Conservation (phyloP, 1,140 invertebrate genomes). For the Patella vulgata region DNA sequence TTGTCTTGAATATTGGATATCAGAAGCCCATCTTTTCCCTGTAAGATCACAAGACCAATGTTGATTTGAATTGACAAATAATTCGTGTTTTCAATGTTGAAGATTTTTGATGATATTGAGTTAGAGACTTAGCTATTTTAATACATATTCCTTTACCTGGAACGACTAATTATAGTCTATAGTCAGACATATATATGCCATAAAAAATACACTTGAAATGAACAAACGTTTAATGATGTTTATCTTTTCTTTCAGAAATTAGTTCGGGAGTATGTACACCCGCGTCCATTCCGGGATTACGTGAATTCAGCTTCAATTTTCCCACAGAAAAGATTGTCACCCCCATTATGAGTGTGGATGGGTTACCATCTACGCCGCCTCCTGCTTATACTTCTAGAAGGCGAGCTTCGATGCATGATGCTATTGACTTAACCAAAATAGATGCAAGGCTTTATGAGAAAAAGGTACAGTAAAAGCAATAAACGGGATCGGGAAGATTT, state of each 20-base stretch:
- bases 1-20: no score
- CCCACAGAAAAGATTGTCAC: slow-evolving; percentile 30
- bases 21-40: no score
- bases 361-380: slow-evolving; percentile 35
- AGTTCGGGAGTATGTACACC: slow-evolving; percentile 51
- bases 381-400: slow-evolving; percentile 37
- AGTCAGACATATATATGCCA: no score
- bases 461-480: slow-evolving; percentile 52
- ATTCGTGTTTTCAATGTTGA: no score
- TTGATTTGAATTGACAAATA: no score
- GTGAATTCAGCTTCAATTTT: slow-evolving; percentile 50
- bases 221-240: neutral
- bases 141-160: no score
- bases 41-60: no score
- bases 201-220: no score
- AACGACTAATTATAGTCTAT: no score
- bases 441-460: slow-evolving; percentile 55
- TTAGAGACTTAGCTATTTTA: no score
- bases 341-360: slow-evolving; percentile 17
- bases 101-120: no score
- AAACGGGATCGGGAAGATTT: neutral
- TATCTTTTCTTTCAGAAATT: slow-evolving; percentile 39
- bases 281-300: slow-evolving; percentile 35
- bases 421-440: slow-evolving; percentile 55
- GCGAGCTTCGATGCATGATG: slow-evolving; percentile 59